Conservation (phyloP, 2,888 invertebrate genomes). For the Frankliniella fusca region DNA sequence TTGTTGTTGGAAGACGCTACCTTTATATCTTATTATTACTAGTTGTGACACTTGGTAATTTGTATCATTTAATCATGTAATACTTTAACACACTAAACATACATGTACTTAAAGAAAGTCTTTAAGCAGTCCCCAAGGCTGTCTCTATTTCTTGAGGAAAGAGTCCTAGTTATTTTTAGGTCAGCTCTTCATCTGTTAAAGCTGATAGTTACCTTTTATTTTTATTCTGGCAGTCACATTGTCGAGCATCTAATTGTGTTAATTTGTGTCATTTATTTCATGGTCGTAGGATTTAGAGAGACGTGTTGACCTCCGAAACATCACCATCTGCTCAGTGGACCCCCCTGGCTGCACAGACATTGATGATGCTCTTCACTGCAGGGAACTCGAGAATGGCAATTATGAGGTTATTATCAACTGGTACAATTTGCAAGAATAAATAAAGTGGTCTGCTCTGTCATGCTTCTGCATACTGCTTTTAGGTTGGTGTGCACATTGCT, state of each 20-base stretch:
- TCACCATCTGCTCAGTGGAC: conserved; percentile 92
- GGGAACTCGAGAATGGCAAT: conserved; percentile 65
- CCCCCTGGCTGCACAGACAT: conserved; percentile 99
- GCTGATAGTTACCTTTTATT: too few relatives aligned
- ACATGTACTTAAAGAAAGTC: too few relatives aligned
- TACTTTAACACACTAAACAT: conserved; percentile 19
- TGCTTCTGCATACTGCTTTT: conserved; percentile 36
- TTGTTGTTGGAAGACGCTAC: too few relatives aligned
- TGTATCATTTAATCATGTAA: too few relatives aligned
- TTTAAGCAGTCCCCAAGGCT: too few relatives aligned
- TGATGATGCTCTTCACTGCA: conserved; percentile 94
- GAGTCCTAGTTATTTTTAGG: too few relatives aligned
- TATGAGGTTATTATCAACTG: conserved; percentile 54
- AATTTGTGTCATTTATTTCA: conserved; percentile 11
- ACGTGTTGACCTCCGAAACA: conserved; percentile 77
- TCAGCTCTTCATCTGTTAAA: too few relatives aligned
- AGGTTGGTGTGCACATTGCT: conserved; percentile 96
- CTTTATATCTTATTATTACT: too few relatives aligned
- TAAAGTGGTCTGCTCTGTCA: background rate
- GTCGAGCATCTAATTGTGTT: too few relatives aligned
- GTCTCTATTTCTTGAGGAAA: too few relatives aligned
- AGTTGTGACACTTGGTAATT: too few relatives aligned
- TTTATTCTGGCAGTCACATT: too few relatives aligned
- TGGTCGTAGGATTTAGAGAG: conserved; percentile 63
- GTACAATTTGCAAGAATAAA: background rate